Conservation (phyloP, 2,888 invertebrate species). For the Phytoseiulus persimilis region DNA sequence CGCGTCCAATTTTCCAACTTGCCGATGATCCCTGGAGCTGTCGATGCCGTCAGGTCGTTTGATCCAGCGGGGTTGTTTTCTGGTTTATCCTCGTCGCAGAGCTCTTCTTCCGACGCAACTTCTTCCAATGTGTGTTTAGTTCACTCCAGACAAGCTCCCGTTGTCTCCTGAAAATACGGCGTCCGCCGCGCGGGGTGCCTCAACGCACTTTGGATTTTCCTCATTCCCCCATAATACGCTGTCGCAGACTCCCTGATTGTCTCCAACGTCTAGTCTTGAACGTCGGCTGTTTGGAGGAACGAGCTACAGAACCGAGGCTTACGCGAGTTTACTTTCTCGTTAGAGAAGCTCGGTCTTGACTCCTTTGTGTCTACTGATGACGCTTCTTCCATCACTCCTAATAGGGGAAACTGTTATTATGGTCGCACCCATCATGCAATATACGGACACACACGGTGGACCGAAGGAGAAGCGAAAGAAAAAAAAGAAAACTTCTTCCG, state of each 20-base stretch:
- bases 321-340: neutral
- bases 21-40: neutral
- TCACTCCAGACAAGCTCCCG: no score
- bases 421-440: neutral
- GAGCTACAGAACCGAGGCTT: neutral
- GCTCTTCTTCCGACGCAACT: neutral
- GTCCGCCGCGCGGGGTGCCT: no score
- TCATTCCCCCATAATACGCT: neutral
- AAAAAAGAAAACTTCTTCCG: neutral
- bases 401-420: neutral
- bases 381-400: neutral
- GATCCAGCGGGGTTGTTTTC: neutral
- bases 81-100: neutral
- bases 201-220: neutral
- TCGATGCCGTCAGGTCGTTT: neutral
- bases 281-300: neutral
- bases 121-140: neutral
- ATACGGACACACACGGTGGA: neutral
- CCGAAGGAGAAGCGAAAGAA: neutral
- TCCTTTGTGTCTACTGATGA: neutral
- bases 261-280: neutral
- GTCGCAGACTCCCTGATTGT: neutral
- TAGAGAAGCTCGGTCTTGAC: neutral
- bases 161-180: no score
- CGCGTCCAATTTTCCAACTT: neutral